Evolutionary conservation across 2,888 invertebrate genomes (phyloP).

Genomic region (Cecidostiba fungosa): DNA sequence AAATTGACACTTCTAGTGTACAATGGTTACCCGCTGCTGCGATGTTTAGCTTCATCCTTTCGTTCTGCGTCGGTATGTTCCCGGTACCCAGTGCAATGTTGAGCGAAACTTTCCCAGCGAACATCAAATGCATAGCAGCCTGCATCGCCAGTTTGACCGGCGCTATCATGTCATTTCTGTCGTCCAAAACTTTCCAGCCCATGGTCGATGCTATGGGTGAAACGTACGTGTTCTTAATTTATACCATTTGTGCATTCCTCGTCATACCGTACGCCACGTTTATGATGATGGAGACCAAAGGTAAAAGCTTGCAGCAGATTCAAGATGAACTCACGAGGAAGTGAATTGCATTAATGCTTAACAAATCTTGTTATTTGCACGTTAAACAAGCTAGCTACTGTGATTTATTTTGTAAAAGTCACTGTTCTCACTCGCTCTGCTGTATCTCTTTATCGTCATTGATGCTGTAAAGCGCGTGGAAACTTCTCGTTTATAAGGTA

Average conservation of each 20-base stretch:
- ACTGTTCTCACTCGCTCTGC: background rate
- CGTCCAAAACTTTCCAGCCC: conserved; percentile 71
- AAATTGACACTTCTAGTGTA: background rate
- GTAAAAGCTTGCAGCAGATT: conserved; percentile 70
- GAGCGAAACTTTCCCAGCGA: conserved; percentile 72
- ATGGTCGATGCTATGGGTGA: conserved; percentile 67
- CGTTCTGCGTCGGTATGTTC: conserved; percentile 61
- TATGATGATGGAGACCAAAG: conserved; percentile 72
- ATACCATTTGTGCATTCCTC: conserved; percentile 64
- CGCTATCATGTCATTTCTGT: conserved; percentile 69
- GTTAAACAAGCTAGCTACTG: no score
- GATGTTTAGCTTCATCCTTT: conserved; percentile 42
- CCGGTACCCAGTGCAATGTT: conserved; percentile 72
- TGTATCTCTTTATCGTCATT: background rate
- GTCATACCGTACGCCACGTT: conserved; percentile 56
- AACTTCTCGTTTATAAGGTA: background rate
- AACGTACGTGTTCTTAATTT: conserved; percentile 70
- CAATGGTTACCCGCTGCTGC: conserved; percentile 49
- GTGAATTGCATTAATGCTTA: no score
- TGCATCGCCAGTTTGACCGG: conserved; percentile 68
- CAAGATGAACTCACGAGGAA: conserved; percentile 46
- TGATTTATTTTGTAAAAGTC: background rate
- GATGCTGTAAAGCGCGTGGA: background rate
- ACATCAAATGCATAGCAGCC: conserved; percentile 71
- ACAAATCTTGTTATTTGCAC: no score